Base-by-base conservation (phyloP, 2,797 vertebrate species). In the Kryptopterus vitreolus region DNA sequence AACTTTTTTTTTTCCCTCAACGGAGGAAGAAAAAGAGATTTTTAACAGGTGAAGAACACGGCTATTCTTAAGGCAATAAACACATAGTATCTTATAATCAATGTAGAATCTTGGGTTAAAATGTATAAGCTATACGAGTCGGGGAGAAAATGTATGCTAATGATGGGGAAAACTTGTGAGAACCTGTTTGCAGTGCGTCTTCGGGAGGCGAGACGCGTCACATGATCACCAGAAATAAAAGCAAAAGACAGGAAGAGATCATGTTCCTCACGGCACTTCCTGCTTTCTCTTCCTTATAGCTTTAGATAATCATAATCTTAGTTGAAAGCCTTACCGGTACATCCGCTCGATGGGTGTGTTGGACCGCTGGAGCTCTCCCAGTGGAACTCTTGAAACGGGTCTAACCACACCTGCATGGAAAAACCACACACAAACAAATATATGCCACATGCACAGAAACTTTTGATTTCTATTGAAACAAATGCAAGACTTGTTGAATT, bases 241-340 rank as follows among this genome's bases (percentile, higher is more conserved):
- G 55, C 61, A 70, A 73, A 85, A 63, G 62, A 80, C 83, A 80
- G 81, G 82, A 77, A 79, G 73, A 82, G 66, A 81, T 81, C 69
- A 72, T 81, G 82, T 78, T 81, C 50, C 63, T 78, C 81, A 73
- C 62, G 69, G 61, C 52, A 69, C 78, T 83, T 84, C 82, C 77
- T 26, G 29, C 52, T 81, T 74, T 69, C 20, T 66, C 63, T 58
- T 31, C 26, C 9, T 46, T 48, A 8, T 57, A 59, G 38, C 10
- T 33, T 69, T 13, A 69, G 29, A 20, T 53, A 53, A 31, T 31
- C 46, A 20, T 53, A 53, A 31, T 31, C 52, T 6, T 61, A 26
- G 38, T 43, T 16, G 22, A 57, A n/a, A 59, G 81, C 83, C 97
- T 97, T 93, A 99, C 98, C 97, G 97, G 90, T 98, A 98, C 83